phyloP scores from a whole-genome alignment of 2,113 vertebrate species.

The Miniopterus natalensis region DNA sequence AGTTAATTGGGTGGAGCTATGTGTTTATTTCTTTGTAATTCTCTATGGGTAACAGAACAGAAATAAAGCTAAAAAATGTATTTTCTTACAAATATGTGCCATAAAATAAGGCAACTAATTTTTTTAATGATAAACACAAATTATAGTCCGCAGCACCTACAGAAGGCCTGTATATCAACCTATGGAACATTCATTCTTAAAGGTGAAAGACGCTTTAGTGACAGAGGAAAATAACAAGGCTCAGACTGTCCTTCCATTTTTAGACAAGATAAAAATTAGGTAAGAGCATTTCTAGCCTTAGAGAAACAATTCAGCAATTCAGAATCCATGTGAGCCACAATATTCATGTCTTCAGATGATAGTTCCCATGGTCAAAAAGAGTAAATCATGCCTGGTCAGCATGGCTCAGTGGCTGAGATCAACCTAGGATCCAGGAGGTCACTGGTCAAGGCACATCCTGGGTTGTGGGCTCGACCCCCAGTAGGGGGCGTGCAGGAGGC shows the following conservation, averaged over 20 bases:
- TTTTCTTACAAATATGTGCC: slow-evolving; percentile 16
- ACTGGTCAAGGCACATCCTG: too few species aligned
- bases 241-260: slow-evolving; percentile 45
- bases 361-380: neutral
- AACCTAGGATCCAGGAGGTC: too few species aligned
- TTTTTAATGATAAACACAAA: neutral
- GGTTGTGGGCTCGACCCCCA: too few species aligned
- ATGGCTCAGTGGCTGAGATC: too few species aligned
- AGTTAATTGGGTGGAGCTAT: neutral
- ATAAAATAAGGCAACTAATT: slow-evolving; percentile 9
- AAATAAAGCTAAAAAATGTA: slow-evolving; percentile 12
- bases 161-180: slow-evolving; percentile 13
- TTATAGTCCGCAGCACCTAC: slow-evolving; percentile 6
- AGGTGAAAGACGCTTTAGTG: slow-evolving; percentile 5
- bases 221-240: slow-evolving; percentile 37
- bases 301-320: slow-evolving; percentile 24
- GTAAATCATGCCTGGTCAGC: neutral
- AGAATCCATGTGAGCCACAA: neutral
- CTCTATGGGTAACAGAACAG: slow-evolving; percentile 17
- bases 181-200: slow-evolving; percentile 9
- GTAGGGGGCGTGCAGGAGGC: too few species aligned
- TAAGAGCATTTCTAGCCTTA: slow-evolving; percentile 50
- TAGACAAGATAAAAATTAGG: slow-evolving; percentile 51
- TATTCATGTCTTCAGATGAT: neutral
- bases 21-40: slow-evolving; percentile 20